A percentile compares a stretch with the other conserved stretches of the same genome.
These are phyloP conservation scores for Candoia aspera DNA, from an alignment of 2,113 vertebrate genomes.

Conservation along the genomic window DNA sequence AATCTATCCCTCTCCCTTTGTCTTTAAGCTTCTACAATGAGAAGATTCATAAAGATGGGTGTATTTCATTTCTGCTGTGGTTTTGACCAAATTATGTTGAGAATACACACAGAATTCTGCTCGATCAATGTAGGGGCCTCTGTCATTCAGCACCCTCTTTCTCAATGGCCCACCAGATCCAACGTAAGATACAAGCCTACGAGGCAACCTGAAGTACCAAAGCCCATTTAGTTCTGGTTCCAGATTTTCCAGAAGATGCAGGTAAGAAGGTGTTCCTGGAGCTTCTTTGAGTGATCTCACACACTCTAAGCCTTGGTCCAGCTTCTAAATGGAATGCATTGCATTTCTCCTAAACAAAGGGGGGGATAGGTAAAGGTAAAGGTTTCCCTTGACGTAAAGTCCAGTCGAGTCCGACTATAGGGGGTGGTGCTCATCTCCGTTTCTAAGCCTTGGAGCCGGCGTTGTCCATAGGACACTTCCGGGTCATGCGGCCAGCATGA, in stretches of 20 bases:
- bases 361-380: too few species aligned
- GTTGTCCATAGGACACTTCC: too few species aligned
- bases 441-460: too few species aligned
- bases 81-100: background rate
- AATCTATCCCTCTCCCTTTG: background rate
- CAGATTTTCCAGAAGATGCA: background rate
- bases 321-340: background rate
- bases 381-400: too few species aligned
- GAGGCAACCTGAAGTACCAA: background rate
- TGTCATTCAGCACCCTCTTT: background rate
- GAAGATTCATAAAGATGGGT: slow-evolving; percentile 7
- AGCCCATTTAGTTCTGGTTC: background rate
- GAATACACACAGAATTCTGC: background rate
- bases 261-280: background rate
- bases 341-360: background rate
- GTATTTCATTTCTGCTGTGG: background rate
- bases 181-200: background rate
- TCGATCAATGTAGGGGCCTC: background rate
- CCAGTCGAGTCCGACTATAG: too few species aligned
- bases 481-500: too few species aligned
- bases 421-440: too few species aligned
- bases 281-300: background rate
- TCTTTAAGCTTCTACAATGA: background rate
- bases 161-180: background rate
- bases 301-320: background rate